These are phyloP conservation scores for Hippopotamyrus pictus DNA, from an alignment of 2,797 vertebrate genomes.

Conservation along the genomic window DNA sequence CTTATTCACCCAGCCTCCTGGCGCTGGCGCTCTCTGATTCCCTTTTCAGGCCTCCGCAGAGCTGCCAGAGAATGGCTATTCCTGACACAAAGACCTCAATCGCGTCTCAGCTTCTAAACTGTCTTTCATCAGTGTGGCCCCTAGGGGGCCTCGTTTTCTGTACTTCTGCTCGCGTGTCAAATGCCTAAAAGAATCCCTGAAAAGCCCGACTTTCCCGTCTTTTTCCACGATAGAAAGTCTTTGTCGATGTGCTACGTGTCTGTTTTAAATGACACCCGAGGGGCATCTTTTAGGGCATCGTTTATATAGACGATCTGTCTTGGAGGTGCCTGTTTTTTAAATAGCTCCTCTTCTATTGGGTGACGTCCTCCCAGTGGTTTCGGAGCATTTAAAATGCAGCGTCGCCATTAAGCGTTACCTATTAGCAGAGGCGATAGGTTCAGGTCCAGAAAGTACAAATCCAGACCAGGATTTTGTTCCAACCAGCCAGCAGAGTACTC, in stretches of 20 bases:
- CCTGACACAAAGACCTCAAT: not conserved
- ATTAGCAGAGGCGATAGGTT: not conserved
- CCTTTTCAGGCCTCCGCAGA: not conserved
- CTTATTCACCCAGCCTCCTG: not conserved
- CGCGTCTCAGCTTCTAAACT: not conserved
- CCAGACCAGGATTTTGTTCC: not conserved
- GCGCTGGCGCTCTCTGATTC: not conserved
- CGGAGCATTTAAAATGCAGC: not conserved
- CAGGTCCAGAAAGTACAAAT: not conserved
- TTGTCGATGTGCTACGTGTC: not conserved
- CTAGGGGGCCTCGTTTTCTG: not conserved
- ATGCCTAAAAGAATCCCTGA: not conserved
- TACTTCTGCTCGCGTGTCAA: not conserved
- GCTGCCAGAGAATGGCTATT: not conserved
- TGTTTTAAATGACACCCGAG: not conserved
- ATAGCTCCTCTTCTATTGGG: not conserved
- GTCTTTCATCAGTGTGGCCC: not conserved
- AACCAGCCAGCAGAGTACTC: not conserved
- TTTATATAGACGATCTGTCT: not conserved
- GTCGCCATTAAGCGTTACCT: not conserved
- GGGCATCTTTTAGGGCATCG: not conserved
- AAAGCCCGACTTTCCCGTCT: not conserved
- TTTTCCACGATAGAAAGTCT: not conserved
- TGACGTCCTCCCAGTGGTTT: not conserved
- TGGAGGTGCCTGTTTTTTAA: not conserved